Percentiles rank a stretch among this genome's conserved stretches.
phyloP scores from a whole-genome alignment of 2,888 invertebrate genomes.

The Acrobasis consociella region DNA sequence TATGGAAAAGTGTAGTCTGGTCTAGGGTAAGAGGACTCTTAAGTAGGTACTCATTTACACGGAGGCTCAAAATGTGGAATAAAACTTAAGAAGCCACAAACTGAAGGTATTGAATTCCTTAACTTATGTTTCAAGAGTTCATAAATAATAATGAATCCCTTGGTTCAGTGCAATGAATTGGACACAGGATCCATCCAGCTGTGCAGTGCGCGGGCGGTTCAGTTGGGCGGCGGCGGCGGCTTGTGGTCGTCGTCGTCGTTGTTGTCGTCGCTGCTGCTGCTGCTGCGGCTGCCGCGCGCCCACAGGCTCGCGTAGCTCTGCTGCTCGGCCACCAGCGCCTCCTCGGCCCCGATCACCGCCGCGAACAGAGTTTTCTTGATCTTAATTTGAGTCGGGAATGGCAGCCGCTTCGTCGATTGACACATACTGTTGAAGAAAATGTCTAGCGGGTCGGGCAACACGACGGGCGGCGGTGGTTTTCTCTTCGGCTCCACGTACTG shows the following conservation, averaged over 20 bases:
- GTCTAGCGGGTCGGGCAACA: conserved; percentile 62
- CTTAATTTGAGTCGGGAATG: conserved; percentile 68
- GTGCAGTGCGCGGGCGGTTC: background rate
- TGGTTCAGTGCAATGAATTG: too few relatives aligned
- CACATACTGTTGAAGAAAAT: conserved; percentile 78
- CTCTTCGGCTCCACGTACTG: conserved; percentile 35
- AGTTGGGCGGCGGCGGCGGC: conserved; percentile 38
- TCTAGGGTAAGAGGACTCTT: too few relatives aligned
- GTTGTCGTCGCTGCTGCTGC: conserved; percentile 52
- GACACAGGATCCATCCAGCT: background rate
- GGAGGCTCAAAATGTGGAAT: too few relatives aligned
- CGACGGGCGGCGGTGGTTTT: conserved; percentile 31
- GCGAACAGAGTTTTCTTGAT: conserved; percentile 68
- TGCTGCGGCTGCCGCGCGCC: conserved; percentile 55
- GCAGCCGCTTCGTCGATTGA: conserved; percentile 70
- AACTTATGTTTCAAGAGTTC: too few relatives aligned
- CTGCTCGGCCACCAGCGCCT: conserved; percentile 69
- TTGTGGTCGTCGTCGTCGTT: conserved; percentile 47
- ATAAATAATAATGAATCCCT: too few relatives aligned
- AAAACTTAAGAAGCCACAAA: too few relatives aligned
- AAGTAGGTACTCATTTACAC: too few relatives aligned
- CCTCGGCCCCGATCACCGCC: conserved; percentile 69
- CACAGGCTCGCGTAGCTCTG: conserved; percentile 70
- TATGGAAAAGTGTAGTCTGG: too few relatives aligned
- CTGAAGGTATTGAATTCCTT: too few relatives aligned